Evolutionary conservation across 2,888 invertebrate genomes (phyloP).

Genomic region (Charanyca ferruginea): DNA sequence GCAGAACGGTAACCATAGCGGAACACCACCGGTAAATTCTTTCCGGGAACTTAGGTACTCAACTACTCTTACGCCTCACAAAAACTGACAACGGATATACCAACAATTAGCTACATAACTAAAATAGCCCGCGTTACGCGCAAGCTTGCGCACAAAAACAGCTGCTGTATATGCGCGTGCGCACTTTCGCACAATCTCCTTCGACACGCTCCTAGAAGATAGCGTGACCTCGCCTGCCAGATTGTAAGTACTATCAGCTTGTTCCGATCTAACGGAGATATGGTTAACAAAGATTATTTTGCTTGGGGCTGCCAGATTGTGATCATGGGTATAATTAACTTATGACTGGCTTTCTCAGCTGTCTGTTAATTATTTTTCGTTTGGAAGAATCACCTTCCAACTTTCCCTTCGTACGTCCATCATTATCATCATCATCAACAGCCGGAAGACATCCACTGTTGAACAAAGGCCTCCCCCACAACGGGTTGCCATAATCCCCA

Average conservation of each 20-base stretch:
- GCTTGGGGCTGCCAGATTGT: neutral
- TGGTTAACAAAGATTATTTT: constrained; percentile 10
- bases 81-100: constrained; percentile 45
- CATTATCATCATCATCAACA: too few species aligned
- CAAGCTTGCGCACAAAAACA: constrained; percentile 44
- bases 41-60: constrained; percentile 28
- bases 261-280: constrained; percentile 29
- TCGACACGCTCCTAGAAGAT: constrained; percentile 58
- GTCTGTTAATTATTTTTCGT: neutral
- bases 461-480: too few species aligned
- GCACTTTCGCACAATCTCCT: constrained; percentile 63
- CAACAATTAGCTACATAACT: constrained; percentile 44
- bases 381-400: too few species aligned
- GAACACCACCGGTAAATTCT: constrained; percentile 3
- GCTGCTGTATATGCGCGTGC: constrained; percentile 41
- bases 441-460: too few species aligned
- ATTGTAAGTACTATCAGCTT: constrained; percentile 35
- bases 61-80: constrained; percentile 17
- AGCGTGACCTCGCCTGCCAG: constrained; percentile 57
- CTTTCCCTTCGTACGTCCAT: too few species aligned
- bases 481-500: too few species aligned
- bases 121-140: constrained; percentile 49
- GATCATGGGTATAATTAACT: neutral
- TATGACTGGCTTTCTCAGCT: too few species aligned
- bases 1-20: constrained; percentile 1